phyloP scores from a whole-genome alignment of 2,888 invertebrate species.

The Watsonalla cultraria region DNA sequence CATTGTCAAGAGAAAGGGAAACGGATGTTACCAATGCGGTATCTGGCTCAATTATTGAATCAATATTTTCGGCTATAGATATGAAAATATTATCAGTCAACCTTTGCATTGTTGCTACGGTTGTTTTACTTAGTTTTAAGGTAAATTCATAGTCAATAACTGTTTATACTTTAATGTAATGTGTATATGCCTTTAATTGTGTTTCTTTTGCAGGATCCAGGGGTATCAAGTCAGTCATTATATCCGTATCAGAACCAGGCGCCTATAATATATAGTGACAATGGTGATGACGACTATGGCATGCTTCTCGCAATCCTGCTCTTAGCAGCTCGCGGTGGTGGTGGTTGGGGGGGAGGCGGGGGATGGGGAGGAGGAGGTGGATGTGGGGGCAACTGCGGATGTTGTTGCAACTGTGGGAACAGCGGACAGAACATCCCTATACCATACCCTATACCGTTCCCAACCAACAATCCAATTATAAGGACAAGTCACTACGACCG shows the following conservation, averaged over 20 bases:
- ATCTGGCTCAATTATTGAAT: conserved; percentile 15
- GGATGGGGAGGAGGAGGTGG: neutral
- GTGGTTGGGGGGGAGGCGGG: conserved; percentile 15
- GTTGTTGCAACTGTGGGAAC: conserved; percentile 31
- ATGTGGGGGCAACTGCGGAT: conserved; percentile 11
- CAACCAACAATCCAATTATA: conserved; percentile 46
- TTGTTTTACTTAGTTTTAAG: conserved; percentile 21
- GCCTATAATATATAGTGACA: conserved; percentile 27
- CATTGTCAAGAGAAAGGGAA: neutral
- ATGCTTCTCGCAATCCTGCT: conserved; percentile 45
- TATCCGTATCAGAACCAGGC: conserved; percentile 29
- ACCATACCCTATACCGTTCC: conserved; percentile 52
- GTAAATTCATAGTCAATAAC: conserved; percentile 12
- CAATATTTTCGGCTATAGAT: conserved; percentile 14
- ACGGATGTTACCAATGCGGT: conserved; percentile 1
- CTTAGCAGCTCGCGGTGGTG: conserved; percentile 37
- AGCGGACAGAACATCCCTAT: conserved; percentile 37
- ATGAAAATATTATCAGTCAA: conserved; percentile 25
- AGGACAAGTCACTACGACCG: conserved; percentile 6
- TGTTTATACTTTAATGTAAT: conserved; percentile 10
- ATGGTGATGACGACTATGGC: conserved; percentile 47
- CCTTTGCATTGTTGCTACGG: conserved; percentile 14
- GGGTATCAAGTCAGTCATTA: conserved; percentile 28
- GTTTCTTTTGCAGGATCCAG: conserved; percentile 24
- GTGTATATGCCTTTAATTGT: neutral